phyloP scores from a whole-genome alignment of 2,113 vertebrate genomes.

The Nothoprocta perdicaria region DNA sequence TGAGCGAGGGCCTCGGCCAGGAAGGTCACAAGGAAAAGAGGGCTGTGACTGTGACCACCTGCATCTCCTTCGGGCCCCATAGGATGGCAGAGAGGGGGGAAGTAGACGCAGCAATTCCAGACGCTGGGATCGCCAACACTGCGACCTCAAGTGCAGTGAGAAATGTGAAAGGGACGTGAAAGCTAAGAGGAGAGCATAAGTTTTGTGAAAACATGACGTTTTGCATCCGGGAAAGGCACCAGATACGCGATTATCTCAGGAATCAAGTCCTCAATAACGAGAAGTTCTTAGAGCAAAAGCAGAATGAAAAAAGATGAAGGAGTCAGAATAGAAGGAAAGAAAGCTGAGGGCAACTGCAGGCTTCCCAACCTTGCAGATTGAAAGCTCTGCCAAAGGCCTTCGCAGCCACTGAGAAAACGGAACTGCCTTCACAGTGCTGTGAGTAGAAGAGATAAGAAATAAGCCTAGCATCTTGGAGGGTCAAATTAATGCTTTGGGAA shows the following conservation, averaged over 20 bases:
- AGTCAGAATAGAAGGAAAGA: neutral
- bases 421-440: neutral
- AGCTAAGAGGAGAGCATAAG: neutral
- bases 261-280: neutral
- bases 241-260: neutral
- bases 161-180: neutral
- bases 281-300: neutral
- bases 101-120: neutral
- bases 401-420: neutral
- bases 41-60: neutral
- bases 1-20: neutral
- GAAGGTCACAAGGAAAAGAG: neutral
- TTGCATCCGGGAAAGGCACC: neutral
- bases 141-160: fast-evolving
- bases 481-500: neutral
- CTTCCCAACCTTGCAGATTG: neutral
- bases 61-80: neutral
- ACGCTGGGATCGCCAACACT: neutral
- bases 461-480: neutral
- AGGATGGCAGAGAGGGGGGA: neutral
- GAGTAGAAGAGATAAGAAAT: neutral
- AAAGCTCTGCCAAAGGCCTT: neutral
- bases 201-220: neutral
- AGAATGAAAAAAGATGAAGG: neutral
- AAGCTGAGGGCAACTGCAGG: neutral